Percentiles rank a stretch among this genome's conserved stretches.
Conservation (phyloP, 2,888 invertebrate species). For the Unio pictorum region DNA sequence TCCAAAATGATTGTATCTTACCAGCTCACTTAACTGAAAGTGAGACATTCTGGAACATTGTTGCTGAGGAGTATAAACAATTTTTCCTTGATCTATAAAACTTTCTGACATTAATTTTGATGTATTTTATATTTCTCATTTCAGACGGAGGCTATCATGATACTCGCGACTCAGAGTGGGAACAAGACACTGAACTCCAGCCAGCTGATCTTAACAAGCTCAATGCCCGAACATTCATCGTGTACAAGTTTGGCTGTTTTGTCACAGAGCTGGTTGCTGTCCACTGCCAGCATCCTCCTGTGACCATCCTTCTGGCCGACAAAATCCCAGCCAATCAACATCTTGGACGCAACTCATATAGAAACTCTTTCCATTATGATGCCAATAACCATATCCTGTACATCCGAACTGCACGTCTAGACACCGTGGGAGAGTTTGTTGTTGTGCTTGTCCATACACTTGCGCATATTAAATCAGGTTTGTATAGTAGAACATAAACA, state of each 20-base stretch:
- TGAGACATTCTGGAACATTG: no score
- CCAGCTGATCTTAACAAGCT: slow-evolving; percentile 67
- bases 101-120: no score
- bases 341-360: slow-evolving; percentile 61
- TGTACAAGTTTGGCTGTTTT: slow-evolving; percentile 70
- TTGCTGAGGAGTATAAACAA: no score
- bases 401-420: slow-evolving; percentile 59
- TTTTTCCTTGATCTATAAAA: no score
- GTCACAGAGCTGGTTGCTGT: slow-evolving; percentile 59
- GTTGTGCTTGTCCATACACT: slow-evolving; percentile 65
- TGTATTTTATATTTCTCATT: slow-evolving; percentile 6
- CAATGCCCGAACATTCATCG: slow-evolving; percentile 62
- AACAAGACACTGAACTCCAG: slow-evolving; percentile 57
- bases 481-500: slow-evolving; percentile 5
- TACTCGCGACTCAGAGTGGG: slow-evolving; percentile 61
- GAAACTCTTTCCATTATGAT: slow-evolving; percentile 68
- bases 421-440: slow-evolving; percentile 67
- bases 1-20: no score
- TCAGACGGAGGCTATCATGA: slow-evolving; percentile 63
- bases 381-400: slow-evolving; percentile 68
- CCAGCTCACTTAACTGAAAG: no score
- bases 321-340: slow-evolving; percentile 64
- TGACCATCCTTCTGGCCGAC: slow-evolving; percentile 67
- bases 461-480: slow-evolving; percentile 68
- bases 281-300: slow-evolving; percentile 63